Evolutionary conservation across 2,797 vertebrate genomes (phyloP), one percentile per base, ranked within the genome.

Genomic region (Catharus ustulatus): DNA sequence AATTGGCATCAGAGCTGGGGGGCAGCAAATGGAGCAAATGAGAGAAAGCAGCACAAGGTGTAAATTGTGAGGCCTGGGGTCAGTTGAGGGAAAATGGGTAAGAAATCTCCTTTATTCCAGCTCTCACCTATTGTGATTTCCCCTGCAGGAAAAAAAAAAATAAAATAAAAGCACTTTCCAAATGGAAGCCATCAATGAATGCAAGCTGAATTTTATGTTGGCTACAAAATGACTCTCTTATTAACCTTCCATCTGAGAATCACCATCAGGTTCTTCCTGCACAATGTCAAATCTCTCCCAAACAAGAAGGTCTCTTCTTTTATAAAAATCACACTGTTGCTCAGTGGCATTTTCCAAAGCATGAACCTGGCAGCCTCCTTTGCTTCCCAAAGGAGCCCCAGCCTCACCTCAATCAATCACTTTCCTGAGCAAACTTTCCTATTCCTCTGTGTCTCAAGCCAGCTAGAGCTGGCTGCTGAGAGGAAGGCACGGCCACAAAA

Each of bases 71-170:
- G 66, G 87, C 72, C 72, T 67, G 24, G 30, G 80, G 86, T 94
- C 91, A 89, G 68, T 2, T 11, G 5, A 84, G 89, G 54, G 51
- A 69, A 48, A 91, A 83, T 9, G 40, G 54, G 43, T 55, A 79
- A 93, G 89, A 95, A 93, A 92, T 87, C 84, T 91, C 69, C 69
- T 93, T 91, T 81, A 78, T 84, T 91, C 45, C 62, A 42, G 3
- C 72, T 92, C 45, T 69, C 54, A 58, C 64, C 43, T 75, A 29
- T 10, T 73, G 87, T 42, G 55, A 85, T 66, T 87, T 91, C 32
- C 54, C 55, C 54, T 66, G 36, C n/a, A 93, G 71, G 5, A 26
- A 38, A 10, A 89, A 67, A 29, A 32, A 22, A 36, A 29, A 29
- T 32, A 66, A 24, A 42, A 90, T 63, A 30, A 40, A 23, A 34